These are phyloP conservation scores for Athripsodes cinereus DNA, from an alignment of 2,888 invertebrate genomes.

Conservation along the genomic window DNA sequence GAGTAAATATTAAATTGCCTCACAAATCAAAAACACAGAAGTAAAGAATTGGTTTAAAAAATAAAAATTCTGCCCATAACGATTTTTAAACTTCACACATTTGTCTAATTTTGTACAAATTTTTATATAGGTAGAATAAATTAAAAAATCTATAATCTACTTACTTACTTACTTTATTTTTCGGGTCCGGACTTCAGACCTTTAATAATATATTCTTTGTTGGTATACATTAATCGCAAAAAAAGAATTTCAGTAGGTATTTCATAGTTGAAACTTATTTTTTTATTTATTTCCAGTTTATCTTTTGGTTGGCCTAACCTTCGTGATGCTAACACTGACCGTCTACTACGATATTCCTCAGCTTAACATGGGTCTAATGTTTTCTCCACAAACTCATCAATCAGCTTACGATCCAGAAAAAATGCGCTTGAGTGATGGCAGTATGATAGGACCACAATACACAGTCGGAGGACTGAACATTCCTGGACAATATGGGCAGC, in stretches of 20 bases:
- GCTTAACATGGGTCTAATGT: constrained; percentile 74
- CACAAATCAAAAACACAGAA: too few species aligned
- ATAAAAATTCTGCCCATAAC: too few species aligned
- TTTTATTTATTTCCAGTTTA: constrained; percentile 55
- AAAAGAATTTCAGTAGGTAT: background rate
- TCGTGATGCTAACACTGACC: constrained; percentile 78
- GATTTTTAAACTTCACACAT: too few species aligned
- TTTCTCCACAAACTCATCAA: constrained; percentile 53
- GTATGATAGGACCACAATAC: constrained; percentile 31
- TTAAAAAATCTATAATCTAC: too few species aligned
- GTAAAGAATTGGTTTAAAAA: too few species aligned
- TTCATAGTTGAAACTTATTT: background rate
- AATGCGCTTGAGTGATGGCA: constrained; percentile 56
- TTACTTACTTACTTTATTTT: too few species aligned
- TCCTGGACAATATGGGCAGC: constrained; percentile 37
- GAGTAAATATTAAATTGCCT: too few species aligned
- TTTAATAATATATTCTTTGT: too few species aligned
- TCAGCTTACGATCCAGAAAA: constrained; percentile 57
- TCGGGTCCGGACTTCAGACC: too few species aligned
- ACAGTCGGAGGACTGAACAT: constrained; percentile 33
- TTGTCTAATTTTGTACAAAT: too few species aligned
- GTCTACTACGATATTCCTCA: constrained; percentile 88
- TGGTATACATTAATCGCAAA: too few species aligned
- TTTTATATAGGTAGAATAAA: too few species aligned
- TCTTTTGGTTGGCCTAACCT: constrained; percentile 71